Evolutionary conservation across 2,888 invertebrate species (phyloP).

Genomic region (Cephus runcator): DNA sequence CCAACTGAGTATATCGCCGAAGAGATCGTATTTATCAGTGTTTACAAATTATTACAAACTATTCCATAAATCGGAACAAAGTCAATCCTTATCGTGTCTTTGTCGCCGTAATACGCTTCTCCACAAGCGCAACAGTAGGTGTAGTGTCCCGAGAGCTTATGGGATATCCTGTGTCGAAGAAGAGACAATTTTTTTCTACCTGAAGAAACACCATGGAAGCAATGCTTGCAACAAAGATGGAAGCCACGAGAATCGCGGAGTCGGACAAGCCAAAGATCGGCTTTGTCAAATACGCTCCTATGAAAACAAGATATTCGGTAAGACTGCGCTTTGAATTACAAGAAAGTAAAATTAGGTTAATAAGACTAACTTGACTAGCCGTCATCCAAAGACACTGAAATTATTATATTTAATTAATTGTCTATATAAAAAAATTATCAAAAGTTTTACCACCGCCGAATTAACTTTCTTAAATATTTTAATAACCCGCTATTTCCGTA

Average conservation of each 20-base stretch:
- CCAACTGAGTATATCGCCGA: neutral
- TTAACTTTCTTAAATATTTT: neutral
- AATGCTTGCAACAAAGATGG: conserved; percentile 25
- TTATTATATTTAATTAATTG: neutral
- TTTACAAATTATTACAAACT: neutral
- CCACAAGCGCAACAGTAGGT: neutral
- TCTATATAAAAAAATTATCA: neutral
- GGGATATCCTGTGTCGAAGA: neutral
- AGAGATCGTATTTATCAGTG: neutral
- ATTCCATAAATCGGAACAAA: neutral
- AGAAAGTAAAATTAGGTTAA: neutral
- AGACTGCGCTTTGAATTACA: conserved; percentile 23
- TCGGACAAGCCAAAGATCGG: conserved; percentile 39
- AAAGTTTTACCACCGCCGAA: neutral
- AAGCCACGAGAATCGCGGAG: conserved; percentile 25
- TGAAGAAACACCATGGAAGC: conserved; percentile 32
- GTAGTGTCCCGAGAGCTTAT: neutral
- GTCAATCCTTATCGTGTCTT: neutral
- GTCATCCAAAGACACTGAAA: neutral
- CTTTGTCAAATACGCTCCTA: conserved; percentile 50
- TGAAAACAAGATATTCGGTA: conserved; percentile 56
- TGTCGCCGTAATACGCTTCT: neutral
- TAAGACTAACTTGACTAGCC: neutral
- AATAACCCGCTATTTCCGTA: neutral
- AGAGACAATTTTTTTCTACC: neutral